A percentile compares a stretch with the other conserved stretches of the same genome.
These are phyloP conservation scores for Turnix velox DNA, from an alignment of 2,113 vertebrate species.

Conservation along the genomic window DNA sequence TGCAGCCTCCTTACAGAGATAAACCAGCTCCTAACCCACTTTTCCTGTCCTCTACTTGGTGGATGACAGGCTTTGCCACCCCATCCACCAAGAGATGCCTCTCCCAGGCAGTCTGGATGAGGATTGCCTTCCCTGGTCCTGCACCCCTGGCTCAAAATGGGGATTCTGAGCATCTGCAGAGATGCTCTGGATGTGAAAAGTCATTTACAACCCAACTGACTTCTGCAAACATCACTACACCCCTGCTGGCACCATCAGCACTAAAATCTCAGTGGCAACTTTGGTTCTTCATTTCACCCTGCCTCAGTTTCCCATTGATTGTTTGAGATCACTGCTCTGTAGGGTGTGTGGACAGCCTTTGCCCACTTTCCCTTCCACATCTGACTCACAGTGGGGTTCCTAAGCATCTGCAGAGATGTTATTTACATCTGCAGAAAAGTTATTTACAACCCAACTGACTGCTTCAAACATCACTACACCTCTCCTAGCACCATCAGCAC, in stretches of 20 bases:
- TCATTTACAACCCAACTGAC: background rate
- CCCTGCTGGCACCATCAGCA: background rate
- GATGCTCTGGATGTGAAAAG: background rate
- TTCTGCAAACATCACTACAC: background rate
- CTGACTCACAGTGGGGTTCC: too few relatives aligned
- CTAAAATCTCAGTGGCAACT: background rate
- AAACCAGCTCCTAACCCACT: background rate
- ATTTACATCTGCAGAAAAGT: too few relatives aligned
- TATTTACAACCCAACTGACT: too few relatives aligned
- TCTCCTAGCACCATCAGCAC: too few relatives aligned
- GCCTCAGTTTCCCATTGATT: background rate
- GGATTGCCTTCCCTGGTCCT: background rate
- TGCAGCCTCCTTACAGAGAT: background rate
- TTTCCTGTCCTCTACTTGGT: background rate
- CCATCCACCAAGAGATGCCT: background rate
- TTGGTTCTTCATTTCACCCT: background rate
- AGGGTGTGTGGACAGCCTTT: too few relatives aligned
- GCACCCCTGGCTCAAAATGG: background rate
- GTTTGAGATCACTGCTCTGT: too few relatives aligned
- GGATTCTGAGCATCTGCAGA: background rate
- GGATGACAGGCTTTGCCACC: background rate
- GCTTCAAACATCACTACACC: too few relatives aligned
- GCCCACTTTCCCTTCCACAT: too few relatives aligned
- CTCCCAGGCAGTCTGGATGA: background rate
- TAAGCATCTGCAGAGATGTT: too few relatives aligned